These are phyloP conservation scores for Diplazon laetatorius DNA, from an alignment of 2,888 invertebrate genomes.

Conservation along the genomic window DNA sequence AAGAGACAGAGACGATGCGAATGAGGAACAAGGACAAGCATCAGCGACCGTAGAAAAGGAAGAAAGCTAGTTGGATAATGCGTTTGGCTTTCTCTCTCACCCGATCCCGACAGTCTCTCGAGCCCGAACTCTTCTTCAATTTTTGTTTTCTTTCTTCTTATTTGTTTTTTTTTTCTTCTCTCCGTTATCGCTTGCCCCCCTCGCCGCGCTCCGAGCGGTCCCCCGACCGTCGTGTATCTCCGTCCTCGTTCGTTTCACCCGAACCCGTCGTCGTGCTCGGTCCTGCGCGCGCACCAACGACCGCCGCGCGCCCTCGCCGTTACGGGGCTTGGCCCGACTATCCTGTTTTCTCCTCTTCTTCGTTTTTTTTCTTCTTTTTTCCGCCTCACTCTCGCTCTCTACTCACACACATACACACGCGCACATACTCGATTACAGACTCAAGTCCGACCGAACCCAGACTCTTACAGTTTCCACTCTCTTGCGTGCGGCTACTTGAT, in stretches of 20 bases:
- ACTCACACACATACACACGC: no score
- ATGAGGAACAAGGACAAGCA: conserved; percentile 27
- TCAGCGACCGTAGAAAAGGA: no score
- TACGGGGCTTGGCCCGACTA: conserved; percentile 45
- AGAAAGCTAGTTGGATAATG: conserved; percentile 50
- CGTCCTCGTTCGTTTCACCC: conserved; percentile 34
- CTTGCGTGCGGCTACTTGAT: background rate
- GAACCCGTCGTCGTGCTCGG: conserved; percentile 35
- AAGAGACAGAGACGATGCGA: no score
- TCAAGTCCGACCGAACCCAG: conserved; percentile 54
- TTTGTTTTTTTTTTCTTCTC: background rate
- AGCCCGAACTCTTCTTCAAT: conserved; percentile 34
- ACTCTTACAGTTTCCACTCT: conserved; percentile 44
- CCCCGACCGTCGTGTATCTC: conserved; percentile 55
- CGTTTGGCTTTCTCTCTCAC: conserved; percentile 58
- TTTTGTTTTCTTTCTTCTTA: conserved; percentile 43
- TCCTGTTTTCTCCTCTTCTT: no score
- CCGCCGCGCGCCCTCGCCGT: conserved; percentile 32
- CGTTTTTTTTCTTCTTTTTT: conserved; percentile 55
- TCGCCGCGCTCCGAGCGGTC: conserved; percentile 41
- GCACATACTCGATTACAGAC: conserved; percentile 60
- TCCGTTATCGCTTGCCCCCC: conserved; percentile 10
- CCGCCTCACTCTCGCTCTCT: conserved; percentile 63
- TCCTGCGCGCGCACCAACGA: no score
- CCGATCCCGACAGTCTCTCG: conserved; percentile 44